A percentile compares a stretch with the other conserved stretches of the same genome.
These are phyloP conservation scores for Petrocephalus schoutedeni DNA, from an alignment of 2,797 vertebrate genomes.

Conservation along the genomic window DNA sequence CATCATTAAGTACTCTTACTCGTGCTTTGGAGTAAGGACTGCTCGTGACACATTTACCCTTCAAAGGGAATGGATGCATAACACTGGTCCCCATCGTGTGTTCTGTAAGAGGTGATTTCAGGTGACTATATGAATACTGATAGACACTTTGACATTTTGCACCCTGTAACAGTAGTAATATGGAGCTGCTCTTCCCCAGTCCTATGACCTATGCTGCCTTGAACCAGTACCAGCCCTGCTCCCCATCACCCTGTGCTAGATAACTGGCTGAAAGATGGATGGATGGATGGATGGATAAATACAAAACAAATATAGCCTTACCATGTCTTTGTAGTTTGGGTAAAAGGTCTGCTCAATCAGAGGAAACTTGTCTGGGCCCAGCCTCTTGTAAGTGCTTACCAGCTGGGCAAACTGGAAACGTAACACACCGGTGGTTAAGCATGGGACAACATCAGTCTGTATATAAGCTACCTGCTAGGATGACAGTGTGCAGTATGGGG, in stretches of 20 bases:
- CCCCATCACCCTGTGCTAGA: neutral
- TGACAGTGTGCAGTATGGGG: neutral
- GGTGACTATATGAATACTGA: neutral
- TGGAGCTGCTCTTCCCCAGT: neutral
- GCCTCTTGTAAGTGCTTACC: slow-evolving; percentile 77
- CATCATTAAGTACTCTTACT: neutral
- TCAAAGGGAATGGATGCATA: neutral
- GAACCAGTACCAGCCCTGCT: neutral
- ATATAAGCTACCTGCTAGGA: neutral
- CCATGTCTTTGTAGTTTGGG: slow-evolving; percentile 99
- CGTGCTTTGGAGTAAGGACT: neutral
- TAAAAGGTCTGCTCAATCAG: slow-evolving; percentile 95
- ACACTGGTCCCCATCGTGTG: neutral
- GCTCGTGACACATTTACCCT: neutral
- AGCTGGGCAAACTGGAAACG: slow-evolving; percentile 85
- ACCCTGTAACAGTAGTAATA: neutral
- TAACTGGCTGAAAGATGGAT: neutral
- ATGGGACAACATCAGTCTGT: neutral
- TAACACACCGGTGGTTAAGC: neutral
- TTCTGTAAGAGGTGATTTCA: neutral
- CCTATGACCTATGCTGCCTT: neutral
- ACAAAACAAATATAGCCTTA: slow-evolving; percentile 49
- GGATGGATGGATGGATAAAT: neutral
- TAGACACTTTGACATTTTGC: neutral
- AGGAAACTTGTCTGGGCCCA: slow-evolving; percentile 90